phyloP scores from a whole-genome alignment of 30 jellyfish, hydroid and myxozoan species.

The Chrysaora quinquecirrha region DNA sequence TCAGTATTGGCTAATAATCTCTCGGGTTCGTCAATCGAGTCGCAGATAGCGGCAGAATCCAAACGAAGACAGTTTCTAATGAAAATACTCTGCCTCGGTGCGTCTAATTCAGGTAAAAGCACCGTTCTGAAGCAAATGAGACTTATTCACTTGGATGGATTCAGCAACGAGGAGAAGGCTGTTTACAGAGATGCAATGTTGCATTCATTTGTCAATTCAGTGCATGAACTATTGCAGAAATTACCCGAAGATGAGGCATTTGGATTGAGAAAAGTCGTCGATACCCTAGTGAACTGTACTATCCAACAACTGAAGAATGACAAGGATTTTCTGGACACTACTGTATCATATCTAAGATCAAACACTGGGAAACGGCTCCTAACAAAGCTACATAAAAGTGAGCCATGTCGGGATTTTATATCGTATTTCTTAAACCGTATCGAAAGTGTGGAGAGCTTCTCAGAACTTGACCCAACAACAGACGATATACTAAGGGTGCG shows the following conservation, averaged over 20 bases:
- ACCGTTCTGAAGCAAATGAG: slow-evolving; percentile 65
- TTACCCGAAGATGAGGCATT: slow-evolving; percentile 6
- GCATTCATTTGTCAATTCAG: slow-evolving; percentile 25
- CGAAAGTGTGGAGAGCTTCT: neutral
- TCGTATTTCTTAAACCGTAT: slow-evolving; percentile 27
- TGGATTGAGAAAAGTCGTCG: neutral
- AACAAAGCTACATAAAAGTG: slow-evolving; percentile 4
- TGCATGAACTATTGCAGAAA: slow-evolving; percentile 31
- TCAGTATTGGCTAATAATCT: too few species aligned
- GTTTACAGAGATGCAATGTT: slow-evolving; percentile 32
- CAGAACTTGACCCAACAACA: slow-evolving; percentile 34
- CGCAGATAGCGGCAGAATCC: slow-evolving; percentile 26
- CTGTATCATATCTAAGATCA: neutral
- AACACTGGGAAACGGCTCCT: slow-evolving; percentile 23
- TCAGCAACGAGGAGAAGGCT: slow-evolving; percentile 33
- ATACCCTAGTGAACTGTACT: neutral
- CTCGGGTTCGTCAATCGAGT: slow-evolving; percentile 31
- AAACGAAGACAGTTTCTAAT: slow-evolving; percentile 21
- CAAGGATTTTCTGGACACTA: neutral
- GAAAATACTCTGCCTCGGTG: slow-evolving; percentile 64
- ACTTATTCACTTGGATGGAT: slow-evolving; percentile 54
- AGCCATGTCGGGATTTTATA: slow-evolving; percentile 28
- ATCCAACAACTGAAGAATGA: slow-evolving; percentile 18
- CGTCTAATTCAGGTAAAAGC: slow-evolving; percentile 60
- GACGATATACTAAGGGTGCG: slow-evolving; percentile 55